These are phyloP conservation scores for Porphyrio hochstetteri DNA, from an alignment of 2,113 vertebrate genomes.

Conservation along the genomic window DNA sequence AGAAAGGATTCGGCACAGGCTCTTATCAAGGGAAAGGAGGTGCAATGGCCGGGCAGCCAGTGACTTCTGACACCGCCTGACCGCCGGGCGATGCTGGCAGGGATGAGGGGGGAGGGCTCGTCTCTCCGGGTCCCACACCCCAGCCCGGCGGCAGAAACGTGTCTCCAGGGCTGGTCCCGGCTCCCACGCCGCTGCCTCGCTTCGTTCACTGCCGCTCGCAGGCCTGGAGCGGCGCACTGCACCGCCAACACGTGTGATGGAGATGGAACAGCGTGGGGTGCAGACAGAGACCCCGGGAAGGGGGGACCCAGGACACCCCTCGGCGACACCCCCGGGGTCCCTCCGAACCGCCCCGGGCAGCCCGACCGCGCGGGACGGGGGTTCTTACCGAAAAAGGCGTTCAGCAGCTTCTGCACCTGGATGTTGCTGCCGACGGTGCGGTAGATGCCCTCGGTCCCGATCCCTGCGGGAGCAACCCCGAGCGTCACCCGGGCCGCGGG, in stretches of 20 bases:
- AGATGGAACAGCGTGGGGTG: fast-evolving
- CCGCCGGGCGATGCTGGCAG: not conserved
- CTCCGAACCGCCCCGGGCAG: not conserved
- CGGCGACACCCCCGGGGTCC: fast-evolving
- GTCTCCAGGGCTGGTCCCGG: not conserved
- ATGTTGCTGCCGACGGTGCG: slow-evolving; percentile 97
- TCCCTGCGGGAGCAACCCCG: slow-evolving; percentile 73
- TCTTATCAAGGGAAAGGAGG: too few species aligned
- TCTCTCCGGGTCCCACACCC: not conserved
- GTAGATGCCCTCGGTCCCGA: slow-evolving; percentile 91
- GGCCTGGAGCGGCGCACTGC: too few species aligned
- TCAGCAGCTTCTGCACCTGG: slow-evolving; percentile 96
- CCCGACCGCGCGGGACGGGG: not conserved
- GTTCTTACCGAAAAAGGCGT: slow-evolving; percentile 92
- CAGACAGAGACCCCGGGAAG: not conserved
- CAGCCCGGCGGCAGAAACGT: fast-evolving
- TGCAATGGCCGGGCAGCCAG: not conserved
- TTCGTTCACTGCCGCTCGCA: too few species aligned
- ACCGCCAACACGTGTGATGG: not conserved
- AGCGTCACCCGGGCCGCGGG: not conserved
- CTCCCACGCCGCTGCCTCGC: not conserved
- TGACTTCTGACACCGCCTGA: not conserved
- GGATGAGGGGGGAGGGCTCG: not conserved
- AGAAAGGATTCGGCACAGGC: not conserved
- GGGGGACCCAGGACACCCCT: not conserved